Percentiles rank a stretch among this genome's conserved stretches.
Evolutionary conservation across 2,113 vertebrate genomes (phyloP).

Genomic region (Mobula hypostoma): DNA sequence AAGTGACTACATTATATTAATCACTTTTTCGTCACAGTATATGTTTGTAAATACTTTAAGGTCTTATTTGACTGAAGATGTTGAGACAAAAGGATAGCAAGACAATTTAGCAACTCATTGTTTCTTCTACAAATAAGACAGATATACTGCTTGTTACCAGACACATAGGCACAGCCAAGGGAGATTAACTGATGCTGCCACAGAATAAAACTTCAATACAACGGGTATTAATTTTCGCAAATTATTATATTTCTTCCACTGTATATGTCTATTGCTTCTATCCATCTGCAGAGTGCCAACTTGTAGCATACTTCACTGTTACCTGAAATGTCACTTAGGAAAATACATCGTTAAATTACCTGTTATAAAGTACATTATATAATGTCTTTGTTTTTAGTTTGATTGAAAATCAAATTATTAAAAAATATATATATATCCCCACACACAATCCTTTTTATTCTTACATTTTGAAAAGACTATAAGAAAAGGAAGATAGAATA

Average conservation of each 20-base stretch:
- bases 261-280: neutral
- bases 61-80: conserved; percentile 27
- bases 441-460: neutral
- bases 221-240: conserved; percentile 1
- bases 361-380: neutral
- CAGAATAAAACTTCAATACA: conserved; percentile 15
- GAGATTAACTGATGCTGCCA: neutral
- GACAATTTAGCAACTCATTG: neutral
- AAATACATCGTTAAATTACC: neutral
- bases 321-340: neutral
- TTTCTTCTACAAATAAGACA: conserved; percentile 22
- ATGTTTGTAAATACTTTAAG: conserved; percentile 12
- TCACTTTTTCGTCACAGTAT: conserved; percentile 26
- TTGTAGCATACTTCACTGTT: neutral
- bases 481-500: neutral
- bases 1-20: conserved; percentile 33
- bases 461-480: too few relatives aligned
- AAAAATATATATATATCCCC: neutral
- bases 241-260: neutral
- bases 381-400: conserved; percentile 12
- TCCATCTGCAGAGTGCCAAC: neutral
- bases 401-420: neutral
- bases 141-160: neutral
- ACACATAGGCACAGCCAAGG: conserved; percentile 1
- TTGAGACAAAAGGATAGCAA: conserved; percentile 8